A percentile compares a stretch with the other conserved stretches of the same genome.
phyloP scores from a whole-genome alignment of 2,113 vertebrate species.

The Scophthalmus maximus region DNA sequence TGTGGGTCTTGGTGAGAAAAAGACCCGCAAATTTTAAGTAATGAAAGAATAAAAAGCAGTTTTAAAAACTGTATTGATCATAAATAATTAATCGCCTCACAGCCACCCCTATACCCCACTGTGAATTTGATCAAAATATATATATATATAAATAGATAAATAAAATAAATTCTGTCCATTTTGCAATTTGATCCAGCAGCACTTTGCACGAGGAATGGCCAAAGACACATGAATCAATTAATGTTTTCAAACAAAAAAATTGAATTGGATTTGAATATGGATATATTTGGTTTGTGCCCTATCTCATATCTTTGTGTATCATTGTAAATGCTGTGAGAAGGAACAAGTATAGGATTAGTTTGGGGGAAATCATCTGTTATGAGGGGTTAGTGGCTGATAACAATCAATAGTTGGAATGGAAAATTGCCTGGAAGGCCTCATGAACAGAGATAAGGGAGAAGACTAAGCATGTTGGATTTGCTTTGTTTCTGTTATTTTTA shows the following conservation, averaged over 20 bases:
- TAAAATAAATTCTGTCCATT: too few relatives aligned
- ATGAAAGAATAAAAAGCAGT: too few relatives aligned
- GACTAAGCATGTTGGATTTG: slow-evolving; percentile 83
- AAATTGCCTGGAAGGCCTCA: slow-evolving; percentile 86
- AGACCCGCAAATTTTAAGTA: too few relatives aligned
- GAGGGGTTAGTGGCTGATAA: slow-evolving; percentile 83
- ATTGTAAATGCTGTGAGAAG: slow-evolving; percentile 54
- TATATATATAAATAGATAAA: too few relatives aligned
- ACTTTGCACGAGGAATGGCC: background rate
- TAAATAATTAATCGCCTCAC: too few relatives aligned
- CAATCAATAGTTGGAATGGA: slow-evolving; percentile 86
- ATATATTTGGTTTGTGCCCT: background rate
- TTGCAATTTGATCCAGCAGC: too few relatives aligned
- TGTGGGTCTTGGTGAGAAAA: background rate
- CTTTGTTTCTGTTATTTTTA: slow-evolving; percentile 36
- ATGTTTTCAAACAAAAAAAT: background rate
- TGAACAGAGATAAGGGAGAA: slow-evolving; percentile 86
- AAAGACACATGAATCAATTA: background rate
- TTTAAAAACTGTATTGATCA: too few relatives aligned
- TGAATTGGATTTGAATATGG: slow-evolving; percentile 3
- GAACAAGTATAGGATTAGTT: slow-evolving; percentile 76
- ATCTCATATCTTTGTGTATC: slow-evolving; percentile 36
- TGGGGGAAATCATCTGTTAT: slow-evolving; percentile 83
- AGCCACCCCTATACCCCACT: too few relatives aligned
- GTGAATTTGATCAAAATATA: too few relatives aligned